Percentiles rank a stretch among this genome's conserved stretches.
Evolutionary conservation across 2,113 vertebrate genomes (phyloP).

Genomic region (Aptenodytes forsteri): DNA sequence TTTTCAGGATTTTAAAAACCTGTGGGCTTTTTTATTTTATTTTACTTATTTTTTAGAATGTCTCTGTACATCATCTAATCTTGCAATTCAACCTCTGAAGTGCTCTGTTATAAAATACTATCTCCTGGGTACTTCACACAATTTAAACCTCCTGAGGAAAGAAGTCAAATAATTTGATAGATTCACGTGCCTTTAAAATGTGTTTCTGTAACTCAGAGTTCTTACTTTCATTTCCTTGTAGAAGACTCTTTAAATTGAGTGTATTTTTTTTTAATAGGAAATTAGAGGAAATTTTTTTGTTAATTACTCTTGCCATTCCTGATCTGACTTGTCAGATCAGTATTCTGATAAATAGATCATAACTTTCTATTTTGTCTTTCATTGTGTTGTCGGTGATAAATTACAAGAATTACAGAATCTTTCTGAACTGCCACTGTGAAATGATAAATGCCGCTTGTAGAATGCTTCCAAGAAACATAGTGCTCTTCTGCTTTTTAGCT

Average conservation of each 20-base stretch:
- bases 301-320: background rate
- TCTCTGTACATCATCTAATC: background rate
- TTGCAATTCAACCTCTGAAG: background rate
- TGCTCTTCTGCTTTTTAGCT: background rate
- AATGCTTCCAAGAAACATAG: background rate
- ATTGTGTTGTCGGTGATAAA: background rate
- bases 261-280: background rate
- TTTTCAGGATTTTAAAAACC: background rate
- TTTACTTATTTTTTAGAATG: background rate
- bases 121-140: background rate
- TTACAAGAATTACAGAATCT: background rate
- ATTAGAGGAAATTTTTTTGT: background rate
- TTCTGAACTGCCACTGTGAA: background rate
- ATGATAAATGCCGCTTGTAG: background rate
- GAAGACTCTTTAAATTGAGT: background rate
- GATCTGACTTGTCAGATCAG: background rate
- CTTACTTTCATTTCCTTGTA: background rate
- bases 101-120: background rate
- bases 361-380: background rate
- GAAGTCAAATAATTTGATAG: background rate
- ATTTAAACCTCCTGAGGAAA: background rate
- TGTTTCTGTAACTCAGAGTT: background rate
- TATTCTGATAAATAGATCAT: background rate
- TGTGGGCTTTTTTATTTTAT: background rate
- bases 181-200: background rate